phyloP scores from a whole-genome alignment of 2,113 vertebrate genomes.

The Pimephales promelas region DNA sequence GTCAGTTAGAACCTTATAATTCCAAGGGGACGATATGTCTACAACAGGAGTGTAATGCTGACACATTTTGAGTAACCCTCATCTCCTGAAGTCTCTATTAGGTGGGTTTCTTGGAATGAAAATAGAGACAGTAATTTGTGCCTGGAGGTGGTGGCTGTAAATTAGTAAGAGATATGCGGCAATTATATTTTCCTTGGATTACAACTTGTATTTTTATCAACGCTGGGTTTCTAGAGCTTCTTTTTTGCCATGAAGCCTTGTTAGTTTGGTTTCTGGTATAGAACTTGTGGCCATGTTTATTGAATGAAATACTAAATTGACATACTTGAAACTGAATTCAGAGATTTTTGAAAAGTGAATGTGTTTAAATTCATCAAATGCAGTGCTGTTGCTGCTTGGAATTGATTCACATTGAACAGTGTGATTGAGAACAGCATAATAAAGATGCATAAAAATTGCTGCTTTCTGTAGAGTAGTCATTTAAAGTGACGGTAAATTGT shows the following conservation, averaged over 20 bases:
- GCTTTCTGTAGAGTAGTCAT: conserved; percentile 42
- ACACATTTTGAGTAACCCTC: conserved; percentile 58
- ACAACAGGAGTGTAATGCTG: conserved; percentile 48
- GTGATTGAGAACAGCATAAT: conserved; percentile 10
- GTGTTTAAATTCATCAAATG: background rate
- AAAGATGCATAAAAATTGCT: background rate
- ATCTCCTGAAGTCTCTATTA: conserved; percentile 53
- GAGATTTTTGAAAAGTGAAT: background rate
- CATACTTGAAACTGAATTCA: background rate
- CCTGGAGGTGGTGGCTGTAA: conserved; percentile 1
- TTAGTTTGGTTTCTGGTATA: background rate
- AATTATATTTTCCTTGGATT: background rate
- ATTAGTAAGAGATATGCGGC: background rate
- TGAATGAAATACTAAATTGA: background rate
- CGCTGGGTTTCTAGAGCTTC: background rate
- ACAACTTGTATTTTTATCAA: background rate
- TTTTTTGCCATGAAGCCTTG: background rate
- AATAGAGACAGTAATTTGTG: background rate
- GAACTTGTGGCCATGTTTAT: background rate
- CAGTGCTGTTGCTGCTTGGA: background rate
- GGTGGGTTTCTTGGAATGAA: background rate
- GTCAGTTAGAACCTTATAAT: too few relatives aligned
- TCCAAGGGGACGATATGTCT: too few relatives aligned
- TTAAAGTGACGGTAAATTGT: conserved; percentile 53
- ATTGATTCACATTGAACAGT: background rate